Conservation (phyloP, 2,113 vertebrate genomes). For the Apistogramma diplotaenia region DNA sequence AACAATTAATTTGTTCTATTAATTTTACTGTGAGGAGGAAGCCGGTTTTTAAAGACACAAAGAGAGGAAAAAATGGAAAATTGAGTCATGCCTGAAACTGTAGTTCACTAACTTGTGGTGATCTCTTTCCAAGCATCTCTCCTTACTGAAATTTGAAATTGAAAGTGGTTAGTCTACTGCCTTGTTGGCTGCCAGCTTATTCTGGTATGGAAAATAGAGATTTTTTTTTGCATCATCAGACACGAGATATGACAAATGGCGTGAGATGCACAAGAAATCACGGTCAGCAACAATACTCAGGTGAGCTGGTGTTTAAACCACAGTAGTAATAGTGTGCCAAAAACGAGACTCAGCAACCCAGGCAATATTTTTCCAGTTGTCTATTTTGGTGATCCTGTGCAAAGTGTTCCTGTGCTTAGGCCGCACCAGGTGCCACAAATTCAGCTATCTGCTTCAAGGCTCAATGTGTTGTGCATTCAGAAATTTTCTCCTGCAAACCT, state of each 20-base stretch:
- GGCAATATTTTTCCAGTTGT: no score
- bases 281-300: not conserved
- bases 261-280: not conserved
- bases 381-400: no score
- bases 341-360: no score
- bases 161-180: not conserved
- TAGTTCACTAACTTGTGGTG: not conserved
- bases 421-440: no score
- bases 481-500: not conserved
- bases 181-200: not conserved
- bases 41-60: not conserved
- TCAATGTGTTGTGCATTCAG: not conserved
- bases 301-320: not conserved
- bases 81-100: not conserved
- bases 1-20: not conserved
- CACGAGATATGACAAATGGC: no score
- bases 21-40: not conserved
- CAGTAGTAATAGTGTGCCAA: not conserved
- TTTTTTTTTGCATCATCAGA: no score
- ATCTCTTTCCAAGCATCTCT: no score
- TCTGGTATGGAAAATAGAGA: no score
- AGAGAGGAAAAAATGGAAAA: not conserved
- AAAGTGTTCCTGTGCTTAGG: not conserved
- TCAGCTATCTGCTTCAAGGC: rapidly evolving
- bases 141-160: no score